Evolutionary conservation across 2,888 invertebrate species (phyloP), one percentile per base, ranked within the genome.

Genomic region (Caenorhabditis parvicauda): DNA sequence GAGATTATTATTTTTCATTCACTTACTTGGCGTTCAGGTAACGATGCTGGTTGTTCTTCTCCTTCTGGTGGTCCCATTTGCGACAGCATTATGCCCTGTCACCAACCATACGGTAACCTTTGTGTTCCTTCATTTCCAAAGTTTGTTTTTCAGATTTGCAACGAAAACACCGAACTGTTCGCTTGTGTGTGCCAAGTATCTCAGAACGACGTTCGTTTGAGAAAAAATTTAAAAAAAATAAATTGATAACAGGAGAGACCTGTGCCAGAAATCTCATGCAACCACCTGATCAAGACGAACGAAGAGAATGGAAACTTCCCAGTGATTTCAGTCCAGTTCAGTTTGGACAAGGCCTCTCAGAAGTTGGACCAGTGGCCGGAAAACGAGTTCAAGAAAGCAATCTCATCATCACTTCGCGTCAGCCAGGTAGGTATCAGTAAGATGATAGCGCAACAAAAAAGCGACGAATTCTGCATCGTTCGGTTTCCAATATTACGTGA

Each of bases 261-360:
- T 27, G 69, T 64, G 1, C 75, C 75, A 19, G 64, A 59, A 32
- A 29, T 59, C 9, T 72, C 72, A 6, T 76, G 76, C 58, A 74
- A 69, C 35, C 22, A 48, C 3, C 32, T 76, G 14, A 66, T 75
- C 27, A 48, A 65, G 6, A 48, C 61, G 42, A 67, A 69, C 12
- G 46, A 57, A 41, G 67, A 76, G 39, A 54, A 47, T 9, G 55
- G 59, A 46, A 60, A 61, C 7, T 76, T 76, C 67, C 70, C 70
- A 27, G 75, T 60, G 6, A 67, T 74, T 12, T 69, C 71, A 0
- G 61, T 74, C 2, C 61, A 58, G 12, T 73, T 76, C 56, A 60
- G 52, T 6, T 25, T 70, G 32, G 64, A 70, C 29, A 48, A 67
- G 7, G 46, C 56, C 2, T 48, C 54, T 9, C 59, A 63, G 2